Evolutionary conservation across 2,797 vertebrate genomes (phyloP), one percentile per base, ranked within the genome.

Genomic region (Mormyrops attenuatus): DNA sequence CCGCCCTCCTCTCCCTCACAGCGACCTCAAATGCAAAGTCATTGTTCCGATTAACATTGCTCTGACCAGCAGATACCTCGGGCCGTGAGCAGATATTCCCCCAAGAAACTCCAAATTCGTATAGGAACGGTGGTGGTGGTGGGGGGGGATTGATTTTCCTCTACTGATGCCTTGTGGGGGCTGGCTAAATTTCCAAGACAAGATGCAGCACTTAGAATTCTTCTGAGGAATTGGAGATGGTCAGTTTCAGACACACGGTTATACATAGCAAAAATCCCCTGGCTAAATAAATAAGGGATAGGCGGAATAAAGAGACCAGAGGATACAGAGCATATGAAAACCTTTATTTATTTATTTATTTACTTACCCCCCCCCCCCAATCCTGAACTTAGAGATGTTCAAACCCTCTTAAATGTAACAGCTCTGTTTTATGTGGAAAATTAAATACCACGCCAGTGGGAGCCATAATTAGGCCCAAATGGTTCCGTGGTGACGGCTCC

Each of bases 1-100:
- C 60, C 47, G 13, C 30, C 13, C 30, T 73, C 66, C 66, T 73
- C 73, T 22, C 47, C 5, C 44, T 69, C 30, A 52, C 34, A 20
- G 63, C 85, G 88, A 90, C 90, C 90, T 90, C 89, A 90, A 73
- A 89, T 87, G 88, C 88, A 90, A 90, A 87, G 90, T 90, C 90
- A 87, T 87, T 77, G 41, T 90, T 89, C 85, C 90, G 60, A 89
- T 89, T 90, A 89, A 90, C 88, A 88, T 90, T 89, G 90, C 85
- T 30, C 80, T 89, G 90, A 87, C 88, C 90, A 89, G 50, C 38
- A 77, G 60, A 87, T 89, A 34, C 88, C 90, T 89, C 52, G 38
- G 63, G 86, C 38, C 80, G 15, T 41, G 85, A 53, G 63, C 88
- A 17, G 34, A 52, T 87, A 89, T 89, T 90, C 88, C 88, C 90